A percentile compares a stretch with the other conserved stretches of the same genome.
Evolutionary conservation across 2,113 vertebrate genomes (phyloP).

Genomic region (Jacana jacana): DNA sequence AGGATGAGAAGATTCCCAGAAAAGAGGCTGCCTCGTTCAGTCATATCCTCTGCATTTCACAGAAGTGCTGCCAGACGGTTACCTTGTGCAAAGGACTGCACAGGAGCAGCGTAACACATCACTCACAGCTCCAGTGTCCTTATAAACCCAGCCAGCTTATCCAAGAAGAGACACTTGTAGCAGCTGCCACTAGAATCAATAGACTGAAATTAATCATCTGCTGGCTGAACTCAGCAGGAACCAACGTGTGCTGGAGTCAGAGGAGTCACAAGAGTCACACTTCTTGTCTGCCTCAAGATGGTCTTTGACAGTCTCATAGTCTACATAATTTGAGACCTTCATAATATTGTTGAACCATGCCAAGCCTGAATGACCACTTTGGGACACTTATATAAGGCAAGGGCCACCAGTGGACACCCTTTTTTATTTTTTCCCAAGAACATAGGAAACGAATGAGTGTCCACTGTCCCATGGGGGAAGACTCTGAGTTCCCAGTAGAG

Average conservation of each 20-base stretch:
- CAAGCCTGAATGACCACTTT: background rate
- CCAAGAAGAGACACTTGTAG: background rate
- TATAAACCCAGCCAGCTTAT: background rate
- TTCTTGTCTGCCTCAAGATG: background rate
- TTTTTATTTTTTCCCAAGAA: background rate
- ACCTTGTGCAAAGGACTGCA: background rate
- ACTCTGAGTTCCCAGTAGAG: rapidly evolving
- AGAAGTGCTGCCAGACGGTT: background rate
- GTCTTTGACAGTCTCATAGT: background rate
- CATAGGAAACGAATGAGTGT: background rate
- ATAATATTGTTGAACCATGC: background rate
- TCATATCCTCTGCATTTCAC: background rate
- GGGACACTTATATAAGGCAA: background rate
- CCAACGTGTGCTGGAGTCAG: background rate
- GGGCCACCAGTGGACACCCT: background rate
- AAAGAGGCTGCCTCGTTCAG: background rate
- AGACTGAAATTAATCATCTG: slow-evolving; percentile 33
- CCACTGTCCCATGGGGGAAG: background rate
- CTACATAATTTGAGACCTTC: background rate
- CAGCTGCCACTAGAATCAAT: background rate
- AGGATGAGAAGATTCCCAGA: background rate
- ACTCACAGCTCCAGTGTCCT: background rate
- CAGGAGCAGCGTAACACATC: background rate
- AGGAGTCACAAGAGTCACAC: background rate
- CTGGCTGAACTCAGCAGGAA: background rate